These are phyloP conservation scores for Phortica variegata DNA, from an alignment of 1,140 invertebrate genomes.

Conservation along the genomic window DNA sequence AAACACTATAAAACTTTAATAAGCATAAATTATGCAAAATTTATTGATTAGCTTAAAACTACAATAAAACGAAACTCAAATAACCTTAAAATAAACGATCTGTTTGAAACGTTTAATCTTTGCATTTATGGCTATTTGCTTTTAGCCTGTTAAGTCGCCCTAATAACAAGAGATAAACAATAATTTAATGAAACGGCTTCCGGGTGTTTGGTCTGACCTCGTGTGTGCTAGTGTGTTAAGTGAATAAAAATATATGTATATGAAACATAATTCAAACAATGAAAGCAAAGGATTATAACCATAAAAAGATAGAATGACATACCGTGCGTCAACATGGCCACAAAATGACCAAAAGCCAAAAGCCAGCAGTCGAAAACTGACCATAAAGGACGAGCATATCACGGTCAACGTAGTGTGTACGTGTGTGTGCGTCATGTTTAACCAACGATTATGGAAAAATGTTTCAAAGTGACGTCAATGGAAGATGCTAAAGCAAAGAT, in stretches of 20 bases:
- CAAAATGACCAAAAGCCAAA: no score
- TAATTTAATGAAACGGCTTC: slow-evolving; percentile 42
- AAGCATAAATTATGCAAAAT: no score
- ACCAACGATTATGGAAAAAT: slow-evolving; percentile 52
- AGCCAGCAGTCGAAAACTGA: no score
- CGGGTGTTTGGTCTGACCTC: not conserved
- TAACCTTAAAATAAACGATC: no score
- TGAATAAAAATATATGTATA: slow-evolving; percentile 55
- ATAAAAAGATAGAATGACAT: slow-evolving; percentile 34
- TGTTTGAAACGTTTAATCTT: slow-evolving; percentile 40
- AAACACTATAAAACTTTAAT: no score
- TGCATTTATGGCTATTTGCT: slow-evolving; percentile 53
- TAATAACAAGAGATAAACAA: slow-evolving; percentile 41
- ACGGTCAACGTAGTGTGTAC: no score
- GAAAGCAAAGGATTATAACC: slow-evolving; percentile 31
- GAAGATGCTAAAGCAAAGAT: slow-evolving; percentile 1
- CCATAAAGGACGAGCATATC: no score
- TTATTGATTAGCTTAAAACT: no score
- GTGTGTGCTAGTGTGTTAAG: slow-evolving; percentile 33
- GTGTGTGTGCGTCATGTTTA: slow-evolving; percentile 37
- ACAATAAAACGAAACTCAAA: no score
- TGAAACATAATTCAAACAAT: slow-evolving; percentile 49
- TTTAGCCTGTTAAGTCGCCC: slow-evolving; percentile 42
- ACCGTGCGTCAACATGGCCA: no score
- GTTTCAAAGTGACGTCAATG: slow-evolving; percentile 12